Conservation (phyloP, 2,113 vertebrate species). For the Gyps fulvus region DNA sequence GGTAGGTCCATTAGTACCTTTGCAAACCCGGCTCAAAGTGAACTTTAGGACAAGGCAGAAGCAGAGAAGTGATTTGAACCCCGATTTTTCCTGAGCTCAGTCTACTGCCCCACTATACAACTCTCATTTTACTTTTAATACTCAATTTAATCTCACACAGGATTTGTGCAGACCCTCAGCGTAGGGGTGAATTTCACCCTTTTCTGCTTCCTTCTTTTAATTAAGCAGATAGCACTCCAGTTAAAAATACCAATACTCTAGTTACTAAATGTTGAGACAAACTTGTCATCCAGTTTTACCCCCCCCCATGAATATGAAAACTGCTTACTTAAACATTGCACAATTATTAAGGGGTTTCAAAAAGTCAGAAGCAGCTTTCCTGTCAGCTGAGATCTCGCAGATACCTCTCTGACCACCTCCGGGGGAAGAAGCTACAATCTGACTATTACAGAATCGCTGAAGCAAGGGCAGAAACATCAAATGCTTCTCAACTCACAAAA, state of each 20-base stretch:
- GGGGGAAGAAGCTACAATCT: not conserved
- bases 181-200: not conserved
- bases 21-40: not conserved
- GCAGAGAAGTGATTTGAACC: not conserved
- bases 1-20: not conserved
- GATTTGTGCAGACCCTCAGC: not conserved
- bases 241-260: not conserved
- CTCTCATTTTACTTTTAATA: not conserved
- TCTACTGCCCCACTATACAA: not conserved
- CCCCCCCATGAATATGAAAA: accelerated
- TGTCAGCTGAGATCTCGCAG: not conserved
- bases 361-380: not conserved
- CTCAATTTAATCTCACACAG: not conserved
- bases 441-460: not conserved
- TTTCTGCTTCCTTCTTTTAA: not conserved
- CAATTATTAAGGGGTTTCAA: not conserved
- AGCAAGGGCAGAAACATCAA: not conserved
- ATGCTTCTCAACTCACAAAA: not conserved
- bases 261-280: not conserved
- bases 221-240: too few species aligned
- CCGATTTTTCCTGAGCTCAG: not conserved
- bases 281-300: not conserved
- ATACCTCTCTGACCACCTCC: not conserved
- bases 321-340: not conserved
- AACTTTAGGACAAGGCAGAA: not conserved